phyloP scores from a whole-genome alignment of 2,888 invertebrate species.

The Acanthosepion esculentum region DNA sequence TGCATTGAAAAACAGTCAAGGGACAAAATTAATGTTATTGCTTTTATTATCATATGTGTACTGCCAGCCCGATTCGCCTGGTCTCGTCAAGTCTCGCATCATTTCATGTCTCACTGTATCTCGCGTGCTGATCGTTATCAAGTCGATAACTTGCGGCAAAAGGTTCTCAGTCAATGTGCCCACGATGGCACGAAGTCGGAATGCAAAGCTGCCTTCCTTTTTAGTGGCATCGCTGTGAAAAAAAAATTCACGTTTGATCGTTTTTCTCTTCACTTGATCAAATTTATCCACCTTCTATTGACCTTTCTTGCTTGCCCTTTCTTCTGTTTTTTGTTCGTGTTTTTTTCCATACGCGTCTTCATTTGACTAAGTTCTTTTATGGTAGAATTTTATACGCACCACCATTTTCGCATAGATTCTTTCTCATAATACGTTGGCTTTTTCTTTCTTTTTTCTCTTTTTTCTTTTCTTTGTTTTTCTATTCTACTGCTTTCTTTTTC shows the following conservation, averaged over 20 bases:
- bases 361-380: too few species aligned
- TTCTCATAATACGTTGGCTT: too few species aligned
- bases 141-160: constrained; percentile 7
- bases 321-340: background rate
- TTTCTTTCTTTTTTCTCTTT: too few species aligned
- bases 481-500: too few species aligned
- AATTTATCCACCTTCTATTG: background rate
- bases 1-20: too few species aligned
- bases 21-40: constrained; percentile 20
- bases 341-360: background rate
- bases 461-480: too few species aligned
- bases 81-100: background rate
- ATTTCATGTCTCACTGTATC: constrained; percentile 7
- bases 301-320: background rate
- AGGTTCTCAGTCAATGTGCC: background rate
- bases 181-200: background rate
- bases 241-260: background rate
- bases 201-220: background rate
- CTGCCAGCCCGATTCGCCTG: constrained; percentile 33
- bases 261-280: background rate
- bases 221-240: background rate
- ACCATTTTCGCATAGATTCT: too few species aligned
- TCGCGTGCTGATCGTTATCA: background rate
- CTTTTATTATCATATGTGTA: constrained; percentile 1
- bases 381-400: too few species aligned